Evolutionary conservation across 2,888 invertebrate genomes (phyloP), one percentile per base, ranked within the genome.

Genomic region (Halocaridina rubra): DNA sequence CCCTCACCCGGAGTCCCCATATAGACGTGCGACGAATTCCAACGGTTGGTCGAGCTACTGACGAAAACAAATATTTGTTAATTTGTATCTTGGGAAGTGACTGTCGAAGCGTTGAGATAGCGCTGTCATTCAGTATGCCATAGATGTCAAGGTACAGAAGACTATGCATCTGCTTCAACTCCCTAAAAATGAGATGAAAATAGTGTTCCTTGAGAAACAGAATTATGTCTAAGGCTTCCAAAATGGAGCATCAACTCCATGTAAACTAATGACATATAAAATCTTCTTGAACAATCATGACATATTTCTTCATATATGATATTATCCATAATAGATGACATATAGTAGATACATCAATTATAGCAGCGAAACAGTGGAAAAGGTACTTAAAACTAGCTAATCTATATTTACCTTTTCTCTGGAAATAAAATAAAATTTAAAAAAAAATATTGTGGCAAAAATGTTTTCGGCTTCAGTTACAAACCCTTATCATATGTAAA

Each of bases 1-100:
- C 96, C 90, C 96, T 93, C 4, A 96, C 96, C 79, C 96, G 92
- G 30, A 96, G 92, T 0, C 95, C 96, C 98, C 98, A 98, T 90
- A 98, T 95, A 29, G 96, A 96, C 0, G 97, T 97, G 89, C 97
- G 93, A 87, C 95, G 92, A 0, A 95, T 93, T 0, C 97, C 97
- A 0, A 97, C 96, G 0, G 98, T 97, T 59, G 89, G 90, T 16
- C 96, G 92, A 0, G 97, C 97, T 16, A 98, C 94, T 0, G 96
- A 96, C 89, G 97, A 97, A 90, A 95, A 95, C 86, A 94, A 93
- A 89, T 94, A 94, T 90, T 94, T 94, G 91, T 96, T 96, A 71
- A 96, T 93, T 89, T 93, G 92, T 78, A 95, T 93, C 84, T 91
- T 91, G 1, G 93, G 92, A 89, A 95, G 92, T 84, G 91, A 92